A percentile compares a stretch with the other conserved stretches of the same genome.
Conservation (phyloP, 2,888 invertebrate species). For the Mayetiola destructor region DNA sequence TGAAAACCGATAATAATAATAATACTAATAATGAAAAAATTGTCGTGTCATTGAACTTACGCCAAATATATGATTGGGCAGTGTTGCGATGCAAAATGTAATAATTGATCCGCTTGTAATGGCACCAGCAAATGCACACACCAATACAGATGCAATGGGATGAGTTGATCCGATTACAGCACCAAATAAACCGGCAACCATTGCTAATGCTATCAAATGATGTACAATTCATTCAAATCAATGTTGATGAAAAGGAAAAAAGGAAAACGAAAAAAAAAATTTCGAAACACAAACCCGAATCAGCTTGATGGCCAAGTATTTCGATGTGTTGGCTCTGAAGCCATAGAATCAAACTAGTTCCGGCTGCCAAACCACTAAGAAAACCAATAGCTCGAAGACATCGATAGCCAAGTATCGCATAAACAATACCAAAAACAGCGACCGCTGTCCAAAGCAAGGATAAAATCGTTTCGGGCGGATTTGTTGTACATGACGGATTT, state of each 20-base stretch:
- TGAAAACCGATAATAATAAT: background rate
- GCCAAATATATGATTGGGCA: conserved; percentile 36
- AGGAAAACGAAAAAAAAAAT: background rate
- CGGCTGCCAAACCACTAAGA: conserved; percentile 74
- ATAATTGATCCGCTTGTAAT: conserved; percentile 32
- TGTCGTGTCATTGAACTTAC: conserved; percentile 23
- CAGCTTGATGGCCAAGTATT: conserved; percentile 44
- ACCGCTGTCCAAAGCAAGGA: conserved; percentile 34
- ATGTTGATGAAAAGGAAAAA: too few relatives aligned
- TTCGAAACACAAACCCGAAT: conserved; percentile 22
- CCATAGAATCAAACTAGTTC: conserved; percentile 68
- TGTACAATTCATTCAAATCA: too few relatives aligned
- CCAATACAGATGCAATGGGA: conserved; percentile 33
- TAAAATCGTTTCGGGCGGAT: conserved; percentile 32
- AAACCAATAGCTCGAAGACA: conserved; percentile 82
- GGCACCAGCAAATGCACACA: conserved; percentile 32
- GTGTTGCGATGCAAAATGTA: conserved; percentile 34
- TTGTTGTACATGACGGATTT: conserved; percentile 31
- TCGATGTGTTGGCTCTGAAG: conserved; percentile 66
- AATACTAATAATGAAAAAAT: background rate
- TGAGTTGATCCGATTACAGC: conserved; percentile 35
- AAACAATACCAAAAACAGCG: conserved; percentile 62
- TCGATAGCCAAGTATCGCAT: conserved; percentile 65
- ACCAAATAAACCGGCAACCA: conserved; percentile 33
- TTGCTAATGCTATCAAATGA: conserved; percentile 30